Evolutionary conservation across 2,888 invertebrate genomes (phyloP), one percentile per base, ranked within the genome.

Genomic region (Aspidiotus rigidus): DNA sequence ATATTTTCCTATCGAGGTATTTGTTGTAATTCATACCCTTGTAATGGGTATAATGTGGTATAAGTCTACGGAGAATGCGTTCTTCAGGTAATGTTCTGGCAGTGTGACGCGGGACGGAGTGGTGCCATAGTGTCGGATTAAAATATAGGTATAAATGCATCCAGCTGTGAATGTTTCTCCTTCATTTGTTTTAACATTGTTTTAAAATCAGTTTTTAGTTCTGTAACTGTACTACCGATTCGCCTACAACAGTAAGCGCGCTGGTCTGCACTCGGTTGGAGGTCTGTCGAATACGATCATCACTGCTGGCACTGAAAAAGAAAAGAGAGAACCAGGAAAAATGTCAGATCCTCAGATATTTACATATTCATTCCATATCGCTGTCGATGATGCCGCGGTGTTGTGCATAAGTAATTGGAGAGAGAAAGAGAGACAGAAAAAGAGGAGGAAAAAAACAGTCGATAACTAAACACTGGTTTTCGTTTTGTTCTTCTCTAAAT

Each of bases 51-150:
- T 28, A 28, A 28, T 28, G 28, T 28, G 28, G 5, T 28, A 28
- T 49, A 49, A 13, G 49, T 49, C 49, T n/a, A n/a, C 49, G 49
- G 49, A 49, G n/a, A 49, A 49, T 11, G 49, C 49, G 49, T 49
- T 49, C 28, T 49, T 49, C 49, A 49, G 49, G 49, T 49, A 49
- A 13, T 28, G 28, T 28, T 28, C 28, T 28, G 28, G 28, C 28
- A 28, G 28, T 28, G 28, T 28, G 28, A 28, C 28, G 28, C 28
- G 28, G 28, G 28, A 28, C 10, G 11, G 49, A 49, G n/a, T 49
- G 66, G 66, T 66, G 66, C 66, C 66, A 56, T 66, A 59, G 66
- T 66, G 66, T 66, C 66, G 66, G 66, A 66, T 66, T 66, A 66
- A 66, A 59, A 66, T 66, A 66, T 66, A 66, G 66, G 66, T 59